Conservation (phyloP, 2,797 vertebrate genomes). For the Alfaro cultratus region DNA sequence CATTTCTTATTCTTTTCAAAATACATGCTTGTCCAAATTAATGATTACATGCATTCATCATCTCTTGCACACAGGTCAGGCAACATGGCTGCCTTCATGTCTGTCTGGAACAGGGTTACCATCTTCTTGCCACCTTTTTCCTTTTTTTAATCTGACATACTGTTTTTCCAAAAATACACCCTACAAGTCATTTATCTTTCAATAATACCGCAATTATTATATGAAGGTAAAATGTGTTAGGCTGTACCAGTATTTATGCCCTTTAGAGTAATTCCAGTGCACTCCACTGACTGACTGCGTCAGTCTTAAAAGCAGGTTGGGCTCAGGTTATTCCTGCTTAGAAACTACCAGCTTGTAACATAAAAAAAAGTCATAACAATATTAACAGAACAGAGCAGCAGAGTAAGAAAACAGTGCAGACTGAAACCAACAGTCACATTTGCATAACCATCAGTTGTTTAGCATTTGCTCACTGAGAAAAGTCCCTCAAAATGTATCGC, state of each 20-base stretch:
- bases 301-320: constrained; percentile 17
- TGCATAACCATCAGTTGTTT: constrained; percentile 42
- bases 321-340: constrained; percentile 26
- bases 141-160: not conserved
- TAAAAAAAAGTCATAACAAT: constrained; percentile 13
- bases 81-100: constrained; percentile 39
- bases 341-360: constrained; percentile 31
- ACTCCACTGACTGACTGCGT: not conserved
- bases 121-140: not conserved
- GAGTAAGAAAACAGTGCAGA: constrained; percentile 31
- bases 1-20: constrained; percentile 28
- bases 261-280: constrained; percentile 47
- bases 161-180: not conserved
- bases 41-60: constrained; percentile 20
- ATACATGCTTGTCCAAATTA: constrained; percentile 41
- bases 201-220: constrained; percentile 17
- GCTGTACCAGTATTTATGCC: constrained; percentile 47
- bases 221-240: constrained; percentile 26
- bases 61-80: constrained; percentile 28
- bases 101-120: constrained; percentile 24
- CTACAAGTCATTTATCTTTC: not conserved
- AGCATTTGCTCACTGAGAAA: constrained; percentile 26
- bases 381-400: constrained; percentile 49
- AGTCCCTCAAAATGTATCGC: constrained; percentile 42
- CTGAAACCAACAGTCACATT: constrained; percentile 41